A percentile compares a stretch with the other conserved stretches of the same genome.
phyloP scores from a whole-genome alignment of 2,888 invertebrate species.

The Leptinotarsa peninsularis region DNA sequence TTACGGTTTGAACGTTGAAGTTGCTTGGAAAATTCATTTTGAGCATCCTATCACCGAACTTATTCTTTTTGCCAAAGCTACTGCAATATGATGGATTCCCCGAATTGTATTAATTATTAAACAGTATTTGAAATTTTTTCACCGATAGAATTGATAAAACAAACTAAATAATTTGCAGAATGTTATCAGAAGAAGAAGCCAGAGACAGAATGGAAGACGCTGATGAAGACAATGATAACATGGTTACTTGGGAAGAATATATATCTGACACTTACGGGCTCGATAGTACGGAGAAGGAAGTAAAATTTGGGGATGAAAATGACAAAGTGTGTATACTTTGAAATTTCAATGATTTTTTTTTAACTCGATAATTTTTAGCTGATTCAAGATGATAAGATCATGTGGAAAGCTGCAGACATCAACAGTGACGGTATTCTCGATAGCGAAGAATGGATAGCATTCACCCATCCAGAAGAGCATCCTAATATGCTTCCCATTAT shows the following conservation, averaged over 20 bases:
- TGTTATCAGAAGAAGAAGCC: constrained; percentile 88
- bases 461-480: constrained; percentile 95
- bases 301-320: constrained; percentile 55
- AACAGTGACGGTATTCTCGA: constrained; percentile 84
- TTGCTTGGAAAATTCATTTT: no score
- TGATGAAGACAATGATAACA: constrained; percentile 85
- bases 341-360: neutral
- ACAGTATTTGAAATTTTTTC: no score
- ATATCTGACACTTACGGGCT: constrained; percentile 88
- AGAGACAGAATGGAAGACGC: constrained; percentile 86
- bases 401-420: constrained; percentile 88
- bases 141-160: no score
- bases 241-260: constrained; percentile 91
- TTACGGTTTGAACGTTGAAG: no score
- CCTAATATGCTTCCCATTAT: constrained; percentile 86
- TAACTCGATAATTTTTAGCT: constrained; percentile 65
- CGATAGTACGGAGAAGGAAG: constrained; percentile 46
- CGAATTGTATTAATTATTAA: no score
- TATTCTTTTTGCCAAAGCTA: no score
- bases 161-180: constrained; percentile 67
- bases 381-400: constrained; percentile 83
- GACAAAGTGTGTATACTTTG: constrained; percentile 52
- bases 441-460: constrained; percentile 84
- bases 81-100: no score
- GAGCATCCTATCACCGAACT: no score